Evolutionary conservation across 1,140 invertebrate species (phyloP), one percentile per base, ranked within the genome.

Genomic region (Drosophila burlai): DNA sequence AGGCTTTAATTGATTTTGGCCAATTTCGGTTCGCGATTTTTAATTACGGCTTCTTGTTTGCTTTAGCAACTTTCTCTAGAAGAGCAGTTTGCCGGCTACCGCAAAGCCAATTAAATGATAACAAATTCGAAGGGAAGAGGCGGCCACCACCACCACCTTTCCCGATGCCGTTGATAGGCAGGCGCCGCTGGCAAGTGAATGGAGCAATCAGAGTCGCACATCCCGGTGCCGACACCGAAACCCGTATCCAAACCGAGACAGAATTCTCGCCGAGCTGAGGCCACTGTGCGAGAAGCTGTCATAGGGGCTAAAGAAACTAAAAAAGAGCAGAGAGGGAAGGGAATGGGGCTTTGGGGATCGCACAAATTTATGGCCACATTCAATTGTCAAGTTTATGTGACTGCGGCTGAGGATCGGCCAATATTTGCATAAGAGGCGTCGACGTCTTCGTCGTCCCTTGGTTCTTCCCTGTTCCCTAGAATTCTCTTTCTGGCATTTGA

Each of bases 371-470:
- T 89, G 76, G 73, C 81, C 83, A 84, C 83, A 87, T 87, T 87
- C 83, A 87, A 87, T 87, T 87, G 81, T 84, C 84, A 84, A 89
- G 84, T 89, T 89, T 89, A 86, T 89, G 84, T 89, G 84, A 85
- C 83, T 82, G 80, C 61, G 60, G 52, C 71, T 61, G 65, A 77
- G 63, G 57, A 77, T 75, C 75, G 54, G 74, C 65, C 80, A 76
- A 62, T 71, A 85, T 85, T 85, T 85, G 83, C 83, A 85, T 85
- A 85, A 87, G 83, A 85, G 66, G 74, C 74, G 83, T 79, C 46
- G 66, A 45, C 65, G 67, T 60, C 40, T 47, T 45, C 61, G 67
- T 60, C 40, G 60, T 40, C 61, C 60, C 61, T 64, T 47, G 60
- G 60, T 6, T 52, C 50, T 34, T 52, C 50, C n/a, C 50, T 40